Evolutionary conservation across 2,113 vertebrate species (phyloP).

Genomic region (Gracilinanus agilis): DNA sequence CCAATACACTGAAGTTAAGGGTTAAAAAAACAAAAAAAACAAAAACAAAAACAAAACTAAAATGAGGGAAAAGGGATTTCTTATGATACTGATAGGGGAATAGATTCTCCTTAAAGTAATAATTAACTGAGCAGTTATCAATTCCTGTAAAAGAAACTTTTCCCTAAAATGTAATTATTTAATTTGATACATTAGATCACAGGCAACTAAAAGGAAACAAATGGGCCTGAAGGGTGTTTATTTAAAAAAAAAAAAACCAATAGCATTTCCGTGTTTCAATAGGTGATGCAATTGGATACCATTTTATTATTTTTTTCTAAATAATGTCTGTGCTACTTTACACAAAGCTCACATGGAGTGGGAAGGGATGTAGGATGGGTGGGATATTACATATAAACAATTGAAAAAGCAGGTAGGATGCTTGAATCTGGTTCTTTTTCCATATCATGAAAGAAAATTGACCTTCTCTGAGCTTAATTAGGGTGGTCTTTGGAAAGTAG

Average conservation of each 20-base stretch:
- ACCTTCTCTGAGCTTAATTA: not conserved
- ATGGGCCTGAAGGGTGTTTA: not conserved
- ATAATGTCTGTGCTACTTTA: slow-evolving; percentile 9
- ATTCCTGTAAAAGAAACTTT: slow-evolving; percentile 37
- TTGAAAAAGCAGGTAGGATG: slow-evolving; percentile 22
- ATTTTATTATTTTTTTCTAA: slow-evolving; percentile 51
- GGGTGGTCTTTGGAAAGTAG: not conserved
- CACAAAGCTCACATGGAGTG: slow-evolving; percentile 10
- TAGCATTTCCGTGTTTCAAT: not conserved
- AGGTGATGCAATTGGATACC: slow-evolving; percentile 30
- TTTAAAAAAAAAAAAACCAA: slow-evolving; percentile 27
- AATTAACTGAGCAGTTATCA: slow-evolving; percentile 54
- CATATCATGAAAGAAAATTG: not conserved
- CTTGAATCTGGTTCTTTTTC: not conserved
- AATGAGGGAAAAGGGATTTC: slow-evolving; percentile 51
- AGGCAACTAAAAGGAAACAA: slow-evolving; percentile 48
- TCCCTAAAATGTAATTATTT: slow-evolving; percentile 37
- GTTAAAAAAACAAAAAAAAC: too few species aligned
- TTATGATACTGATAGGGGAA: slow-evolving; percentile 41
- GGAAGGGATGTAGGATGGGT: not conserved
- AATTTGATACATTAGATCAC: slow-evolving; percentile 52
- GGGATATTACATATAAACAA: slow-evolving; percentile 8
- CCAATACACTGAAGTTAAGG: too few species aligned
- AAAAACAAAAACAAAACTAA: too few species aligned
- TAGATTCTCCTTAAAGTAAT: slow-evolving; percentile 35